Conservation (phyloP, 2,113 vertebrate genomes). For the Tetraodon nigroviridis region DNA sequence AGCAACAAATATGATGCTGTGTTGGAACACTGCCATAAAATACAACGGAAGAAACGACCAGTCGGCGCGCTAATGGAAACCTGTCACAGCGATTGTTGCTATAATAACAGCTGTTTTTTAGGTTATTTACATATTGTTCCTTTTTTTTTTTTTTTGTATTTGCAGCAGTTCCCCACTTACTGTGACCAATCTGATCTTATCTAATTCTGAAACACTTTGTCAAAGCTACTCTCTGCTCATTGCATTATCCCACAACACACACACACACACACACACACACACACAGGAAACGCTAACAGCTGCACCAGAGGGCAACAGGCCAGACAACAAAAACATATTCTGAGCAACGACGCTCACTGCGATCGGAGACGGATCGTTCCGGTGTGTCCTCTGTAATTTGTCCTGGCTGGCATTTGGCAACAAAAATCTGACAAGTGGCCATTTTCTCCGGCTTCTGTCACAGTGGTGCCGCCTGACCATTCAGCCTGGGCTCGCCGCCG, state of each 20-base stretch:
- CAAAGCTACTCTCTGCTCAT: not conserved
- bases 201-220: not conserved
- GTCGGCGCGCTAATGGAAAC: too few relatives aligned
- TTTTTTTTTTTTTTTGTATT: not conserved
- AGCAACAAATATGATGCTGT: not conserved
- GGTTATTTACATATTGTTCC: too few relatives aligned
- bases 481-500: too few relatives aligned
- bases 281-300: conserved; percentile 2
- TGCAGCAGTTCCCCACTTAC: not conserved
- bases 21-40: conserved; percentile 2
- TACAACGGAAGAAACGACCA: not conserved
- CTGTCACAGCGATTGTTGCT: too few relatives aligned
- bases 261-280: conserved; percentile 10
- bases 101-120: not conserved
- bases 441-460: conserved; percentile 12
- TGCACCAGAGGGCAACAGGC: conserved; percentile 10
- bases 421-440: conserved; percentile 31
- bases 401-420: conserved; percentile 5
- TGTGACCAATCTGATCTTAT: too few relatives aligned
- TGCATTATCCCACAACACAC: conserved; percentile 4
- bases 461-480: conserved; percentile 6
- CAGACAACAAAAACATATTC: conserved; percentile 18
- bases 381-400: conserved; percentile 21
- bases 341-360: conserved; percentile 8
- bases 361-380: conserved; percentile 2